Evolutionary conservation across 2,797 vertebrate species (phyloP).

Genomic region (Sebastes diaconus): DNA sequence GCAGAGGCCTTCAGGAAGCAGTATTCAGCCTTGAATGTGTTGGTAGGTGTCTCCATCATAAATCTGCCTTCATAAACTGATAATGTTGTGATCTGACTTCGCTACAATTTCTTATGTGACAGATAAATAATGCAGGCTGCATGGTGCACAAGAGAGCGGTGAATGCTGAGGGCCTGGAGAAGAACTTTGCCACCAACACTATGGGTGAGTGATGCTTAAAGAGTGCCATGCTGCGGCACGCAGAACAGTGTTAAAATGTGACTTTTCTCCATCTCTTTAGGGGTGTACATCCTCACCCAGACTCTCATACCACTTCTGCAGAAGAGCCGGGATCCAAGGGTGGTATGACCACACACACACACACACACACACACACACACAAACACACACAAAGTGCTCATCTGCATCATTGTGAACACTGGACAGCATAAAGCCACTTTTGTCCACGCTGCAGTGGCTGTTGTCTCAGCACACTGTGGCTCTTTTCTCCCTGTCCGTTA

Average conservation of each 20-base stretch:
- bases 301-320: conserved; percentile 80
- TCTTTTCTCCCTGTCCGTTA: conserved; percentile 58
- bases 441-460: conserved; percentile 52
- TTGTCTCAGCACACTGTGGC: conserved; percentile 60
- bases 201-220: conserved; percentile 72
- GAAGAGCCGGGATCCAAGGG: conserved; percentile 80
- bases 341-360: conserved; percentile 72
- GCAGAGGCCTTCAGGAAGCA: conserved; percentile 80
- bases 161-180: conserved; percentile 79
- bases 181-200: conserved; percentile 83
- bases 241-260: not conserved
- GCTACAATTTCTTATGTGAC: not conserved
- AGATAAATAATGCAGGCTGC: conserved; percentile 85
- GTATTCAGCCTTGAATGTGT: conserved; percentile 76
- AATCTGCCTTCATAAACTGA: not conserved
- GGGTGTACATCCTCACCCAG: conserved; percentile 80
- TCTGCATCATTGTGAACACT: conserved; percentile 41
- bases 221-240: not conserved
- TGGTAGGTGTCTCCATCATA: conserved; percentile 66
- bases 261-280: conserved; percentile 47
- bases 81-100: not conserved
- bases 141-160: conserved; percentile 78
- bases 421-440: conserved; percentile 63
- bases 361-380: not conserved
- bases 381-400: conserved; percentile 40